Percentiles rank a stretch among this genome's conserved stretches.
These are phyloP conservation scores for Azorinus chamasolen DNA, from an alignment of 2,888 invertebrate species.

Conservation along the genomic window DNA sequence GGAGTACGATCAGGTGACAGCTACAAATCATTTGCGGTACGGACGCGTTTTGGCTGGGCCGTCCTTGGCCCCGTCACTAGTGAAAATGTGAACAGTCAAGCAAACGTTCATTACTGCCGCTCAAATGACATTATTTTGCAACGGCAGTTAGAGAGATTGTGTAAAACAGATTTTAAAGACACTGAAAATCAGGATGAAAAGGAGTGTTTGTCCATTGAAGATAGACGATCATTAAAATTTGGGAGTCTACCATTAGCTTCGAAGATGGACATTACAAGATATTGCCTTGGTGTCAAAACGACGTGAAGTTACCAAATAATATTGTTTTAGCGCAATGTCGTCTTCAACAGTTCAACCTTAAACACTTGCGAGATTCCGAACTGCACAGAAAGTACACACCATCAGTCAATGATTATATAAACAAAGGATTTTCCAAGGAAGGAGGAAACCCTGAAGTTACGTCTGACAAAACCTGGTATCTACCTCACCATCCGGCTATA, in stretches of 20 bases:
- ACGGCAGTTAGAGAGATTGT: no score
- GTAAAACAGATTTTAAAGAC: no score
- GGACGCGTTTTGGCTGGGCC: conserved; percentile 27
- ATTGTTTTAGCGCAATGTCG: conserved; percentile 21
- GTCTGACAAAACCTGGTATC: conserved; percentile 36
- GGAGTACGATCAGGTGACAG: conserved; percentile 9
- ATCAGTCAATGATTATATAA: conserved; percentile 33
- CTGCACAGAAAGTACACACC: conserved; percentile 27
- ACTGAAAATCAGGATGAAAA: no score
- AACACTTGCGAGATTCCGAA: conserved; percentile 8
- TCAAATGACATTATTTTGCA: no score
- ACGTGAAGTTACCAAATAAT: conserved; percentile 37
- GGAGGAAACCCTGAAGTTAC: conserved; percentile 4
- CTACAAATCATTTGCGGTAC: conserved; percentile 17
- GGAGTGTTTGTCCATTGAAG: no score
- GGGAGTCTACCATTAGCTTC: not conserved
- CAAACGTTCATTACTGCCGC: not conserved
- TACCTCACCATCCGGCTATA: conserved; percentile 55
- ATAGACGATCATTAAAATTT: no score
- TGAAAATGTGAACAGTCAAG: not conserved
- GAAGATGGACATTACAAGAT: conserved; percentile 46
- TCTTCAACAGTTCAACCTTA: conserved; percentile 29
- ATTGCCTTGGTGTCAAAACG: conserved; percentile 38
- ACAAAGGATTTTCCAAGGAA: conserved; percentile 42
- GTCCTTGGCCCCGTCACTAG: not conserved